A percentile compares a stretch with the other conserved stretches of the same genome.
These are phyloP conservation scores for Onychomys torridus DNA, from an alignment of 2,797 vertebrate species.

Conservation along the genomic window DNA sequence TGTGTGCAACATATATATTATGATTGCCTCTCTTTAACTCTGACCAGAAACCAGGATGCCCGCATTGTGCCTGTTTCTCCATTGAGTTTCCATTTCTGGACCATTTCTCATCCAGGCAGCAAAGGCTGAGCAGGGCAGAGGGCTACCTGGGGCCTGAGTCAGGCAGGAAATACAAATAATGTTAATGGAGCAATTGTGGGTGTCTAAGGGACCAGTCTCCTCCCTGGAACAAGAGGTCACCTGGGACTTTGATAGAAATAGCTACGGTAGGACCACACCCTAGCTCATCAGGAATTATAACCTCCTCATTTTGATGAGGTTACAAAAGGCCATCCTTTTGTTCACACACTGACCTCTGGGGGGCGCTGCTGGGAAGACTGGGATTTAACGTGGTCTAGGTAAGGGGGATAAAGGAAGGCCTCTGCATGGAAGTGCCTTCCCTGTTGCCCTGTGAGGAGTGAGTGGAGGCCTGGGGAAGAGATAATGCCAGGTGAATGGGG, in stretches of 20 bases:
- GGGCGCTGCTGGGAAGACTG: not conserved
- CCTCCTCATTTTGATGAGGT: not conserved
- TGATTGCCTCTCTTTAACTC: slow-evolving; percentile 32
- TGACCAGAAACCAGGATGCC: not conserved
- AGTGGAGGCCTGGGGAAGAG: not conserved
- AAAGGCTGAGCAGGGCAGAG: not conserved
- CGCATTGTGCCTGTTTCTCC: not conserved
- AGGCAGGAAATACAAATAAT: not conserved
- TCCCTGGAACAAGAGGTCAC: not conserved
- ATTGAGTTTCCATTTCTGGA: not conserved
- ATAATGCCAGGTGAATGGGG: not conserved
- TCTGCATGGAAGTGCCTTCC: not conserved
- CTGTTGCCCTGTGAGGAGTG: not conserved
- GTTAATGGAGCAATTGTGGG: not conserved
- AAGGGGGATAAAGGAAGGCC: not conserved
- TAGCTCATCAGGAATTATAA: not conserved
- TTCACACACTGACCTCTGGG: not conserved
- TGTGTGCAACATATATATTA: not conserved
- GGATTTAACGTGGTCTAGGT: not conserved
- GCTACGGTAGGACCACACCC: not conserved
- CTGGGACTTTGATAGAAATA: not conserved
- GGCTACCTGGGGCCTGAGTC: not conserved
- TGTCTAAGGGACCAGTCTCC: not conserved
- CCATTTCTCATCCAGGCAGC: not conserved
- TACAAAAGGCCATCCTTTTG: not conserved